Percentiles rank a stretch among this genome's conserved stretches.
These are phyloP conservation scores for Drosophila pseudotakahashii DNA, from an alignment of 2,888 invertebrate genomes.

Conservation along the genomic window DNA sequence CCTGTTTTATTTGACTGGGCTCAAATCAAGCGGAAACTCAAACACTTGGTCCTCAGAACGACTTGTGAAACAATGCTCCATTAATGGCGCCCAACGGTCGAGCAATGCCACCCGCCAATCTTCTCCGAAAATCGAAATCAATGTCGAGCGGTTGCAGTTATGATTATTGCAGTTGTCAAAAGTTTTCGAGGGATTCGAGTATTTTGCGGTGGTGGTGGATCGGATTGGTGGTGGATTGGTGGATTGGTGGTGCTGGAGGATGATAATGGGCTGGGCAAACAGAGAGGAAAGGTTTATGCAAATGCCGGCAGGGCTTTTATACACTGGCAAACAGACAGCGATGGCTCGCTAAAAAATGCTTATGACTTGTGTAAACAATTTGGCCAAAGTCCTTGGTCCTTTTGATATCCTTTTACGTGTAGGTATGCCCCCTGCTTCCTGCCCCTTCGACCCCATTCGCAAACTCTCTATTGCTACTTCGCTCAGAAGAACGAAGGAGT, in stretches of 20 bases:
- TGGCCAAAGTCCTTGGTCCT: conserved; percentile 44
- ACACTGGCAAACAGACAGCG: conserved; percentile 64
- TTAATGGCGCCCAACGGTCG: conserved; percentile 62
- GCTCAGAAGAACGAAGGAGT: not conserved
- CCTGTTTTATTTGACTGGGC: conserved; percentile 62
- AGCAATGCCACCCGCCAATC: conserved; percentile 49
- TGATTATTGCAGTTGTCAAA: conserved; percentile 77
- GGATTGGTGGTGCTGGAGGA: not conserved
- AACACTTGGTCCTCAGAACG: conserved; percentile 45
- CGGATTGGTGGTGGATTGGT: not conserved
- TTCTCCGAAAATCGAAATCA: conserved; percentile 66
- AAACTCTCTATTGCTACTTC: conserved; percentile 2
- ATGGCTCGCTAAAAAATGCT: conserved; percentile 76
- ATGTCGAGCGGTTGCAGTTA: conserved; percentile 72
- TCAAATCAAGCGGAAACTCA: conserved; percentile 70
- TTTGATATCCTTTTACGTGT: conserved; percentile 56
- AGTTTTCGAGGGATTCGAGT: conserved; percentile 40
- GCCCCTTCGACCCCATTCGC: conserved; percentile 33
- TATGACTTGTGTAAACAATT: conserved; percentile 79
- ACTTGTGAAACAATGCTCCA: conserved; percentile 73
- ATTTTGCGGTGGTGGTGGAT: not conserved
- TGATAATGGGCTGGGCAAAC: conserved; percentile 52
- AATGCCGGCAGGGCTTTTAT: conserved; percentile 62
- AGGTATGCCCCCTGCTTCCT: conserved; percentile 52
- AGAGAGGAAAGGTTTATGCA: conserved; percentile 69